Conservation (phyloP, 1,140 invertebrate species). For the Bombus huntii region DNA sequence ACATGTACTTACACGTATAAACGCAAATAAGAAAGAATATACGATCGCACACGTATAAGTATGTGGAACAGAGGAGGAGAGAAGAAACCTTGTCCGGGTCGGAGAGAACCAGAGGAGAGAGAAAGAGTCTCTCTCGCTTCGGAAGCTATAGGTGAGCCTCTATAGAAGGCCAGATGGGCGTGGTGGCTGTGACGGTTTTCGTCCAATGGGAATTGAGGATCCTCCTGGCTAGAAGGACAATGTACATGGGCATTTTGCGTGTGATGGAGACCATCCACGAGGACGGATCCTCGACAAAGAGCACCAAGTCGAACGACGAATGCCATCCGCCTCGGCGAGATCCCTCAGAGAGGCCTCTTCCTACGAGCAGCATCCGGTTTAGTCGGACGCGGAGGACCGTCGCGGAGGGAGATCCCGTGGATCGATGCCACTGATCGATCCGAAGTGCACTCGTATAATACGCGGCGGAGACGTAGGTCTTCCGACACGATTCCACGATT, state of each 20-base stretch:
- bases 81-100: constrained; percentile 21
- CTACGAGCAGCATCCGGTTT: constrained; percentile 32
- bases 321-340: constrained; percentile 59
- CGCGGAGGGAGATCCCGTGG: constrained; percentile 6
- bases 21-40: constrained; percentile 8
- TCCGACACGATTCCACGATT: not conserved
- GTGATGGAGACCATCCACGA: constrained; percentile 69
- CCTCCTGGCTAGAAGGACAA: constrained; percentile 79
- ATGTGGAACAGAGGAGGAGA: constrained; percentile 4
- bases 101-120: constrained; percentile 37
- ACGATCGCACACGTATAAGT: constrained; percentile 46
- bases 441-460: not conserved
- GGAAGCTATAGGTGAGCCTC: constrained; percentile 76
- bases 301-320: constrained; percentile 70
- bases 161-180: constrained; percentile 79
- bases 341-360: constrained; percentile 44
- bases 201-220: constrained; percentile 78
- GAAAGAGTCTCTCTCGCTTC: constrained; percentile 57
- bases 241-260: constrained; percentile 75
- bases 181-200: constrained; percentile 79
- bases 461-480: not conserved
- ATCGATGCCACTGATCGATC: constrained; percentile 14
- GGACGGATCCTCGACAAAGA: constrained; percentile 68
- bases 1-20: constrained; percentile 9
- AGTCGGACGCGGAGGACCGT: constrained; percentile 17